Conservation (phyloP, 2,888 invertebrate species). For the Phyto melanocephala region DNA sequence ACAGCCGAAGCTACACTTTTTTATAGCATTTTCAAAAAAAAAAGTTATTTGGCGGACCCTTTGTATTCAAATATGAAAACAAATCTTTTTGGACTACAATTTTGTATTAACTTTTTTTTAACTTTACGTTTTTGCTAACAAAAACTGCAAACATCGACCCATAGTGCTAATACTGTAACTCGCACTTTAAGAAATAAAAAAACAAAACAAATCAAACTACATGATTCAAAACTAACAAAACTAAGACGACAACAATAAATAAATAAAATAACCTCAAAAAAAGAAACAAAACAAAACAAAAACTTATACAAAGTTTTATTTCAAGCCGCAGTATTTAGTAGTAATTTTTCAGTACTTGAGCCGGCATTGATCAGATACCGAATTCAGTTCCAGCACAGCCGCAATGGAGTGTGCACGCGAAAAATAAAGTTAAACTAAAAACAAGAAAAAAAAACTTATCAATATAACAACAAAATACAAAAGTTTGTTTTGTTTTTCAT, state of each 20-base stretch:
- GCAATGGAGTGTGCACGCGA: constrained; percentile 79
- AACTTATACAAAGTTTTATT: constrained; percentile 21
- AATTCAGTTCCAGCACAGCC: constrained; percentile 79
- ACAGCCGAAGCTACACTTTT: no score
- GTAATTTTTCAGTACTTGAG: constrained; percentile 76
- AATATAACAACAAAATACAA: constrained; percentile 56
- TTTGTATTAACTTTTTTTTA: no score
- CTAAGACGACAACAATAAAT: constrained; percentile 23
- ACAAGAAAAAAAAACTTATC: constrained; percentile 35
- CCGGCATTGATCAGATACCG: constrained; percentile 73
- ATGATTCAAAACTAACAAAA: constrained; percentile 36
- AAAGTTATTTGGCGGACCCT: no score
- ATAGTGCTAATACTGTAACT: constrained; percentile 20
- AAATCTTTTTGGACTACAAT: no score
- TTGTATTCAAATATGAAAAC: no score
- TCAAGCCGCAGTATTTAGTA: constrained; percentile 26
- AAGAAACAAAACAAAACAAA: constrained; percentile 23
- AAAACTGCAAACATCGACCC: not conserved
- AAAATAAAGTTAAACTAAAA: constrained; percentile 54
- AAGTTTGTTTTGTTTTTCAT: not conserved
- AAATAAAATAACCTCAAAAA: constrained; percentile 47
- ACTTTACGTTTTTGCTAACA: not conserved
- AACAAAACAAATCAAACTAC: constrained; percentile 25
- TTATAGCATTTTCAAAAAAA: no score
- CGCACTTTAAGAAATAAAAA: not conserved